Conservation (phyloP, 1,140 invertebrate species). For the Parapsyche elsis region DNA sequence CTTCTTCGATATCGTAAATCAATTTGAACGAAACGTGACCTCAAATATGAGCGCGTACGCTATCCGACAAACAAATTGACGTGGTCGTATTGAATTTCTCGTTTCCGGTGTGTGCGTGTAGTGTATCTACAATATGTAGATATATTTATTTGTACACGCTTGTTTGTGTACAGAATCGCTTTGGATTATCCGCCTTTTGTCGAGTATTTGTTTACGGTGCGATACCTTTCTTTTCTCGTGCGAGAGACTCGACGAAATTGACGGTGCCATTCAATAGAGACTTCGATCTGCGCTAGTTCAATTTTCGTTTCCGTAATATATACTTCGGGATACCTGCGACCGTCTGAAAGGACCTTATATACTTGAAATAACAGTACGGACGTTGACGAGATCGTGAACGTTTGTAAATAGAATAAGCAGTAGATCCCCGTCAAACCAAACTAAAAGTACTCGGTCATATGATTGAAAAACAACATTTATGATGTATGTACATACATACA, state of each 20-base stretch:
- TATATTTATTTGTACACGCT: no score
- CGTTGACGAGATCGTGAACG: no score
- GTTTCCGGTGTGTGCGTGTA: neutral
- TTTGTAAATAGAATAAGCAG: no score
- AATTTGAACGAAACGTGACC: constrained; percentile 42
- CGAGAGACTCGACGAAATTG: neutral
- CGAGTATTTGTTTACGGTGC: constrained; percentile 13
- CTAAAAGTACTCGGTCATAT: no score
- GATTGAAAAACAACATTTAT: no score
- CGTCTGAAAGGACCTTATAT: no score
- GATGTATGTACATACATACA: no score
- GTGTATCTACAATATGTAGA: neutral
- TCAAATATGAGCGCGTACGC: constrained; percentile 34
- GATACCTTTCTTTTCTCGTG: constrained; percentile 15
- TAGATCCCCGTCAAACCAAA: no score
- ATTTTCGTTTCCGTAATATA: neutral
- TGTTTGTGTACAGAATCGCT: no score
- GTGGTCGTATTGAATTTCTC: constrained; percentile 40
- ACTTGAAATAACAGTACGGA: no score
- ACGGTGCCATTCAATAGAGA: neutral
- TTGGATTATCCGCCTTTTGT: neutral
- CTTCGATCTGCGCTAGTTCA: neutral
- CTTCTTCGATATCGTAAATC: constrained; percentile 38
- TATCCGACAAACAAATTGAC: constrained; percentile 38
- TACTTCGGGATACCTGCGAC: neutral